Conservation (phyloP, 2,888 invertebrate species). For the Metacarcinus magister region DNA sequence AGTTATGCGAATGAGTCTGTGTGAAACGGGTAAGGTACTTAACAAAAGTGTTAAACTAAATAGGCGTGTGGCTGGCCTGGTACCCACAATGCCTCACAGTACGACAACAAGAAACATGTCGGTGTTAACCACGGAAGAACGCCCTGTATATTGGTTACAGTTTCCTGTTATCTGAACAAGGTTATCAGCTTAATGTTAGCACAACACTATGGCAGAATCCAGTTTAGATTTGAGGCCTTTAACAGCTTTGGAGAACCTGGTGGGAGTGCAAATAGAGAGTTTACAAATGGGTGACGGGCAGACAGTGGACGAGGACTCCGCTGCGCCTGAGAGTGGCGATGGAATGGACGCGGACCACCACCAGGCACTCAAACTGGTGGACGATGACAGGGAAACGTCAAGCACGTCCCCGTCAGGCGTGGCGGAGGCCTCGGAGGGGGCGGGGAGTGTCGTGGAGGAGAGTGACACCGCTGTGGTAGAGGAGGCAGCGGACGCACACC, state of each 20-base stretch:
- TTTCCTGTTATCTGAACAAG: background rate
- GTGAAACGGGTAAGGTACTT: background rate
- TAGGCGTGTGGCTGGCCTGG: slow-evolving; percentile 52
- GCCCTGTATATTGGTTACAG: slow-evolving; percentile 56
- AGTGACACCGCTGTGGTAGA: background rate
- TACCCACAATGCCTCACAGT: slow-evolving; percentile 66
- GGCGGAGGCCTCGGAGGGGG: slow-evolving; percentile 16
- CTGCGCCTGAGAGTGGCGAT: background rate
- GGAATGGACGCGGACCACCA: slow-evolving; percentile 69
- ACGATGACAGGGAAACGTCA: slow-evolving; percentile 58
- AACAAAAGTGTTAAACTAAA: background rate
- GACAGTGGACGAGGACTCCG: background rate
- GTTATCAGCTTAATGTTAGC: slow-evolving; percentile 54
- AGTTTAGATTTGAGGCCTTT: slow-evolving; percentile 76
- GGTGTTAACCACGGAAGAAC: slow-evolving; percentile 37
- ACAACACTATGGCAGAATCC: slow-evolving; percentile 76
- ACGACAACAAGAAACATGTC: slow-evolving; percentile 69
- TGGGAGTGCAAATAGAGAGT: slow-evolving; percentile 73
- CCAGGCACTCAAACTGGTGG: slow-evolving; percentile 61
- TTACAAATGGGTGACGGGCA: slow-evolving; percentile 65
- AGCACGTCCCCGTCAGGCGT: slow-evolving; percentile 46
- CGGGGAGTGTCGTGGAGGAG: background rate
- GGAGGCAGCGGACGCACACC: background rate
- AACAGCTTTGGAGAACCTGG: slow-evolving; percentile 77
- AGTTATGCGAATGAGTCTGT: background rate